These are phyloP conservation scores for Enchytraeus crypticus DNA, from an alignment of 2,888 invertebrate species.

Conservation along the genomic window DNA sequence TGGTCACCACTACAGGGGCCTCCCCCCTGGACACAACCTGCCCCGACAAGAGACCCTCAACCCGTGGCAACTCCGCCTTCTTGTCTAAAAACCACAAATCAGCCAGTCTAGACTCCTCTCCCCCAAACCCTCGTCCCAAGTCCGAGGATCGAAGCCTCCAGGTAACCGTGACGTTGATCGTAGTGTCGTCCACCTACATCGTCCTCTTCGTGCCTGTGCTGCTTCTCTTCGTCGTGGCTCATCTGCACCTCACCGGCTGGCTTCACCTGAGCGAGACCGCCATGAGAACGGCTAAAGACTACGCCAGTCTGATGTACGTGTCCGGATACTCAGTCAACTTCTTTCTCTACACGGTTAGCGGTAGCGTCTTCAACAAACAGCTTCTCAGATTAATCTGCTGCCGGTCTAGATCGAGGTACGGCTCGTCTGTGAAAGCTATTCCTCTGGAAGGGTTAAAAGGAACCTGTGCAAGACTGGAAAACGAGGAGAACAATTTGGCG, in stretches of 20 bases:
- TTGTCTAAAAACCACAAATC: neutral
- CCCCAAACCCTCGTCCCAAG: neutral
- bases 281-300: constrained; percentile 18
- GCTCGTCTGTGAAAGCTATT: too few species aligned
- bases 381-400: constrained; percentile 19
- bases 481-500: too few species aligned
- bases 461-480: too few species aligned
- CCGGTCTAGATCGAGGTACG: neutral
- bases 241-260: constrained; percentile 7
- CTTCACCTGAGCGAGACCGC: constrained; percentile 4
- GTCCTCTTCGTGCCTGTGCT: constrained; percentile 25
- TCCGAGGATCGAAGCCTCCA: constrained; percentile 20
- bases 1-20: too few species aligned
- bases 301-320: constrained; percentile 25
- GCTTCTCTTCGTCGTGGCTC: constrained; percentile 18
- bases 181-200: constrained; percentile 29
- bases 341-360: constrained; percentile 29
- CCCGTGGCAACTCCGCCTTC: neutral
- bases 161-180: constrained; percentile 28
- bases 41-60: too few species aligned
- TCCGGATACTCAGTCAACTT: constrained; percentile 29
- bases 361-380: constrained; percentile 27
- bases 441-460: too few species aligned
- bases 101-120: neutral
- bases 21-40: too few species aligned